Evolutionary conservation across 2,797 vertebrate genomes (phyloP), one percentile per base, ranked within the genome.

Genomic region (Craterocephalus amniculus): DNA sequence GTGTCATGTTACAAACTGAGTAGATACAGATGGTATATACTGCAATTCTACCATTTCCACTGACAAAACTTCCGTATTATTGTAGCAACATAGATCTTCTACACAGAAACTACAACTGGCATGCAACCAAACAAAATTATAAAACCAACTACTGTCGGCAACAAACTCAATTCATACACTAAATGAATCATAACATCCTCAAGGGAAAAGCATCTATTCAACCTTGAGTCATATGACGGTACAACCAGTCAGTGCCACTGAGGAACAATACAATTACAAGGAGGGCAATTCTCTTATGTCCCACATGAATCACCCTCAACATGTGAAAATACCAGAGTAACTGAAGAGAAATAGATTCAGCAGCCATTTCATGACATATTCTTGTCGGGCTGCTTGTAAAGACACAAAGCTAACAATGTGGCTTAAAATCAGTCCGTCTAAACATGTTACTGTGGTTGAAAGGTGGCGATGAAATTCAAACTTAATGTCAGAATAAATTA

Each of bases 101-200:
- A 43, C 38, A 43, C 14, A 18, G 38, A 43, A 43, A 43, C 38
- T 43, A 43, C 6, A 20, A 45, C 2, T 20, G 40, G 40, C 18
- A 45, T 45, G 18, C 40, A n/a, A n/a, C 22, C 29, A 58, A 54
- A 68, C 18, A 72, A 63, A 69, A 24, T 60, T 34, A 65, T 35
- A 43, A 43, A 67, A 63, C 55, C 29, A 16, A 58, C 22, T 2
- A 32, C 34, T 45, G 54, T 54, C 56, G 55, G 26, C 45, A 71
- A 26, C 1, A 3, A n/a, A 63, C 58, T 58, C 43, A 71, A n/a
- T 58, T 29, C 51, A 48, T 56, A 40, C 22, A n/a, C 40, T 45
- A 45, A 45, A 35, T 62, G 63, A 66, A 56, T 70, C 40, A 67
- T n/a, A 64, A 45, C 31, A 71, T 56, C 54, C 16, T 58, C 13